Percentiles rank a stretch among this genome's conserved stretches.
These are phyloP conservation scores for Dynastes grantii DNA, from an alignment of 2,888 invertebrate genomes.

Conservation along the genomic window DNA sequence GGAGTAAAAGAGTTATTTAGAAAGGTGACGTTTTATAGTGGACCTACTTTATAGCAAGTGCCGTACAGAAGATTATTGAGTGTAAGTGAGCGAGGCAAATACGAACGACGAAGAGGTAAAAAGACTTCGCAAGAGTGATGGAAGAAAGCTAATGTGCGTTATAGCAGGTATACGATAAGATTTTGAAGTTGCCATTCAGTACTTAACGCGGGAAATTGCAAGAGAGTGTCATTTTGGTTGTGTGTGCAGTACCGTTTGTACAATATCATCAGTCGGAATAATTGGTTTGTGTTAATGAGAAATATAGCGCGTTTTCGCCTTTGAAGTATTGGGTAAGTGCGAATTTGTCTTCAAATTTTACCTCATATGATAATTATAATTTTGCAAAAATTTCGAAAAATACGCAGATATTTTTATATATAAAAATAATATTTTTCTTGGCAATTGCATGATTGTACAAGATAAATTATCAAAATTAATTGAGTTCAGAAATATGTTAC, in stretches of 20 bases:
- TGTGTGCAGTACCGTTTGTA: constrained; percentile 42
- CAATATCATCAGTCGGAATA: not conserved
- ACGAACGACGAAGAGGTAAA: not conserved
- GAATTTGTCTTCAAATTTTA: not conserved
- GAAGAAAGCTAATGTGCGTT: constrained; percentile 36
- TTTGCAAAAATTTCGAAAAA: too few relatives aligned
- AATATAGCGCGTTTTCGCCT: not conserved
- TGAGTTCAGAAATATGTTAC: too few relatives aligned
- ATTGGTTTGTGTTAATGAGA: not conserved
- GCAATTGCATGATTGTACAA: too few relatives aligned
- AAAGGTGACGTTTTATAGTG: constrained; percentile 35
- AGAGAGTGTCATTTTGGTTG: constrained; percentile 43
- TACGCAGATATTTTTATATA: too few relatives aligned
- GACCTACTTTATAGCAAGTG: constrained; percentile 45
- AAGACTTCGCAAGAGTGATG: constrained; percentile 20
- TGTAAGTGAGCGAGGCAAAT: constrained; percentile 17
- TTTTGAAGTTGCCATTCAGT: constrained; percentile 23
- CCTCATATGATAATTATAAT: too few relatives aligned
- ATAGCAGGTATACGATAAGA: constrained; percentile 16
- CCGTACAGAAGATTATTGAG: constrained; percentile 29
- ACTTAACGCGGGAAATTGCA: constrained; percentile 35
- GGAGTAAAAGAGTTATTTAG: constrained; percentile 9
- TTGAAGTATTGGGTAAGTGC: not conserved
- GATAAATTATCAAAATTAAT: too few relatives aligned
- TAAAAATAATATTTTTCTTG: too few relatives aligned